Base-by-base conservation (phyloP, 2,797 vertebrate species). In the Apogon hyalosoma region DNA sequence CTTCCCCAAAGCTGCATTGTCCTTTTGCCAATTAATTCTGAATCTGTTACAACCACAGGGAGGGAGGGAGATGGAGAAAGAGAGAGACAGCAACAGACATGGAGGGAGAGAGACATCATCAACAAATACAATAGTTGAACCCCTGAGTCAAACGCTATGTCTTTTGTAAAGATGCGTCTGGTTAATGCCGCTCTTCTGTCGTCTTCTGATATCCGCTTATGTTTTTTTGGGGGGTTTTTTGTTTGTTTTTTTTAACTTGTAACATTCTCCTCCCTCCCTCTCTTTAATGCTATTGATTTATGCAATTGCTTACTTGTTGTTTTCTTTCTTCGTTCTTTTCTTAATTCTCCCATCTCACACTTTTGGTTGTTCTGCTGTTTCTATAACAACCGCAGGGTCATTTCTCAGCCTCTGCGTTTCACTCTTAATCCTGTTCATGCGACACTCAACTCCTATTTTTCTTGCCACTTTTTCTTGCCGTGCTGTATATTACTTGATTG, bases 21-120 rank as follows among this genome's bases (percentile, higher is more conserved):
- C 82, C 85, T 88, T 86, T 87, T 80, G 85, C 86, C 86, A 90
- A 90, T 92, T 90, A 86, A 90, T 91, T 89, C 69, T 59, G 86
- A 80, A 87, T 85, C 68, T 75, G 77, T 79, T 88, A 72, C 47
- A 59, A 80, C 77, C 79, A 79, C 58, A 14, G 79, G 73, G 77
- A 69, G 47, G 19, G 53, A 71, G 69, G 13, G 50, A 72, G 49
- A 12, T 0, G 5, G 62, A 70, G 77, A 69, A 43, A 18, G 53
- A 71, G 69, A 13, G 50, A 72, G 49, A 12, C 0, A 5, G 62
- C 9, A n/a, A 63, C 54, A 56, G 11, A 3, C 50, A 33, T 4
- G 7, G 31, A 8, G 31, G 6, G 16, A 50, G 63, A 61, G 59
- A 61, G 57, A 64, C 36, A 74, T 73, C 33, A 72, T 59, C 67